These are phyloP conservation scores for Zoanthus sociatus DNA, from an alignment of 92 coral and sea anemone genomes.

Conservation along the genomic window DNA sequence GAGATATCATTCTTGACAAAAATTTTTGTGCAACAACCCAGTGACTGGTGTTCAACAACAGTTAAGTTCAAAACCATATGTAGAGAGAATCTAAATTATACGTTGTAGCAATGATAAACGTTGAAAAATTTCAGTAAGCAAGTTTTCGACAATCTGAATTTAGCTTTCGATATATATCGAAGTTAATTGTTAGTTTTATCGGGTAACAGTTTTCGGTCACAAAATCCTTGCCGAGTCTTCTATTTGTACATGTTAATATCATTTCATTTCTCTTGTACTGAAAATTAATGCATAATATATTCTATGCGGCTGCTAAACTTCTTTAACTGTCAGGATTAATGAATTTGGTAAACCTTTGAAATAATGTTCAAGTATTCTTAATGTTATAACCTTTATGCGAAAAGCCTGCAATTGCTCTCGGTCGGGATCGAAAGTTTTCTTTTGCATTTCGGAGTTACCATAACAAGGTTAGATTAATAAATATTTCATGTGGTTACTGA, in stretches of 20 bases:
- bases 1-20: not conserved
- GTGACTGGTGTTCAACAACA: not conserved
- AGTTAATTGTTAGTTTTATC: not conserved
- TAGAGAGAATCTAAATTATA: not conserved
- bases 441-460: slow-evolving; percentile 11
- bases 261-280: not conserved
- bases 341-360: not conserved
- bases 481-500: slow-evolving; percentile 17
- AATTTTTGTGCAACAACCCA: not conserved
- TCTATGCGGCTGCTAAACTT: not conserved
- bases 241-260: not conserved
- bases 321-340: not conserved
- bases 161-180: not conserved
- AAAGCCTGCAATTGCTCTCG: not conserved
- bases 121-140: not conserved
- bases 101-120: not conserved
- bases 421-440: not conserved
- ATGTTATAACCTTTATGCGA: not conserved
- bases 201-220: not conserved
- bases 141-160: not conserved
- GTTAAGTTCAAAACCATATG: not conserved
- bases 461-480: slow-evolving; percentile 1
- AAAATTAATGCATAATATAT: not conserved
- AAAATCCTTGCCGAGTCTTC: not conserved
- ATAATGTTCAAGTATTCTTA: not conserved